Percentiles rank a stretch among this genome's conserved stretches.
Conservation (phyloP, 1,140 invertebrate species). For the Philaenus spumarius region DNA sequence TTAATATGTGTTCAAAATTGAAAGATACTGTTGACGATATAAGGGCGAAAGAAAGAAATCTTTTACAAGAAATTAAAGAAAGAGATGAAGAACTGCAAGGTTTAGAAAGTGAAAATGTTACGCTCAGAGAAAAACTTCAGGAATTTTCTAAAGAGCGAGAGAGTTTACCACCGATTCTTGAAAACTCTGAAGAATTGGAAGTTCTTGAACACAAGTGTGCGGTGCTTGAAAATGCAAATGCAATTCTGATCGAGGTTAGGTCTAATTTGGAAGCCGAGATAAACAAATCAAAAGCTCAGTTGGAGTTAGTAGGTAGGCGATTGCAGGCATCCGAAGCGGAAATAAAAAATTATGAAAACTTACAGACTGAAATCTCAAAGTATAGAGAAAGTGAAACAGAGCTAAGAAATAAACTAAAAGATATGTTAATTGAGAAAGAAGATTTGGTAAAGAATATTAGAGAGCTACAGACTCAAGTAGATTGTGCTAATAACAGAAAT, state of each 20-base stretch:
- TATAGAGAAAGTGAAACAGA: conserved; percentile 14
- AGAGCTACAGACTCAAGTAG: conserved; percentile 5
- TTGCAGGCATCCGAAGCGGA: conserved; percentile 14
- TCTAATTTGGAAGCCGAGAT: conserved; percentile 23
- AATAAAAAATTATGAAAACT: conserved; percentile 21
- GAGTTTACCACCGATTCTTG: conserved; percentile 18
- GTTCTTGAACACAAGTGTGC: conserved; percentile 11
- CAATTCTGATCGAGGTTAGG: conserved; percentile 17
- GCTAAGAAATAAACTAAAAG: background rate
- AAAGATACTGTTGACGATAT: background rate
- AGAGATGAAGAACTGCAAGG: conserved; percentile 23
- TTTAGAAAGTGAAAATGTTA: conserved; percentile 20
- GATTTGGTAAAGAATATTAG: background rate
- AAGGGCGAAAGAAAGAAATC: conserved; percentile 6
- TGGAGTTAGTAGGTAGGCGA: background rate
- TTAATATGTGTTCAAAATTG: too few relatives aligned
- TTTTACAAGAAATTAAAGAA: conserved; percentile 17
- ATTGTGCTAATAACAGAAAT: background rate
- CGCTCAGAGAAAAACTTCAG: conserved; percentile 14
- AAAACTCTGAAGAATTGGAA: conserved; percentile 21
- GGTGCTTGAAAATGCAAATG: conserved; percentile 5
- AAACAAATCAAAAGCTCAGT: conserved; percentile 1
- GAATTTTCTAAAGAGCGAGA: conserved; percentile 14
- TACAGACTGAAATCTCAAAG: conserved; percentile 18
- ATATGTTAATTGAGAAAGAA: background rate